Percentiles rank a stretch among this genome's conserved stretches.
Evolutionary conservation across 1,140 invertebrate genomes (phyloP).

Genomic region (Papilio helenus): DNA sequence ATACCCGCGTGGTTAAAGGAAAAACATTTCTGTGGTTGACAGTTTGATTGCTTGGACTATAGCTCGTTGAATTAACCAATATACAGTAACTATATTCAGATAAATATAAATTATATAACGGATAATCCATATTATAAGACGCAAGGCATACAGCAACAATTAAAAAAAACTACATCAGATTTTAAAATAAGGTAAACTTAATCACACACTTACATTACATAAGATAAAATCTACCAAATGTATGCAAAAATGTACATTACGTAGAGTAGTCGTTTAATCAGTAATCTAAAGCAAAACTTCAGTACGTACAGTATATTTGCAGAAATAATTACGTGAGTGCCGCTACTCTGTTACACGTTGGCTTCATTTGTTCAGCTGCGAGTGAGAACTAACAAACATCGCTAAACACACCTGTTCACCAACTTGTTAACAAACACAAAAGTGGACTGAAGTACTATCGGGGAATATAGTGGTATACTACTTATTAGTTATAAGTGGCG

Average conservation of each 20-base stretch:
- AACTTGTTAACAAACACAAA: neutral
- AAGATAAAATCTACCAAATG: neutral
- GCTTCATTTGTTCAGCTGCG: slow-evolving; percentile 10
- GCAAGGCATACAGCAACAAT: no score
- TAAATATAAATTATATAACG: no score
- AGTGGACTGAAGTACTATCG: neutral
- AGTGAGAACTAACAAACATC: neutral
- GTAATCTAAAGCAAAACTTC: neutral
- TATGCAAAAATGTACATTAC: neutral
- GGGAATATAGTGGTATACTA: no score
- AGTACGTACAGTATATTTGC: neutral
- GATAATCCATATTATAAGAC: no score
- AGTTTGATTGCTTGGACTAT: neutral
- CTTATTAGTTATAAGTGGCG: no score
- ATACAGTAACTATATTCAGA: neutral
- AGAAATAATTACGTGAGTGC: neutral
- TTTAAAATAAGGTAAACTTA: neutral
- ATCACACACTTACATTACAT: neutral
- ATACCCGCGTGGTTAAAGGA: neutral
- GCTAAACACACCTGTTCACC: neutral
- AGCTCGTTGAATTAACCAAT: neutral
- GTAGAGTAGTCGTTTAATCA: neutral
- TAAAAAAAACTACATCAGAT: no score
- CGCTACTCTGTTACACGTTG: neutral
- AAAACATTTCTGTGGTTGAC: neutral